Evolutionary conservation across 2,797 vertebrate genomes (phyloP).

Genomic region (Neostethus bicornis): DNA sequence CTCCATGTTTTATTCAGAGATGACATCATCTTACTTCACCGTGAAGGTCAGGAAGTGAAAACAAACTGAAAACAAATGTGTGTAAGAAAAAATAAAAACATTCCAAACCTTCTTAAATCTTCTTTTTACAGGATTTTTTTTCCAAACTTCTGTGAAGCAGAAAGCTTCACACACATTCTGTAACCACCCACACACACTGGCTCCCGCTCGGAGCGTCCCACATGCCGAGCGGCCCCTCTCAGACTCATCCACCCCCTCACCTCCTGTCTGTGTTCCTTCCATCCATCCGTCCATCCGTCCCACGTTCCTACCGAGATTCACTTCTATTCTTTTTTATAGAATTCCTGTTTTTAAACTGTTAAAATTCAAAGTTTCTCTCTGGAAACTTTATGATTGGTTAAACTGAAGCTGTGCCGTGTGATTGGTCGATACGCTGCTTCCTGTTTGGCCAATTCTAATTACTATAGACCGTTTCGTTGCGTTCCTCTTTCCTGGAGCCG

Average conservation of each 20-base stretch:
- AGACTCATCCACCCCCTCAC: conserved; percentile 69
- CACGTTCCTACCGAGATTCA: conserved; percentile 29
- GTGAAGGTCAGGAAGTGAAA: conserved; percentile 51
- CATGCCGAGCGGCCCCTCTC: conserved; percentile 61
- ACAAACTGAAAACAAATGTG: conserved; percentile 13
- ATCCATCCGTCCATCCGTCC: conserved; percentile 34
- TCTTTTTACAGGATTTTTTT: too few species aligned
- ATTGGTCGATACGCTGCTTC: too few species aligned
- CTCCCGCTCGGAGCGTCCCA: conserved; percentile 52
- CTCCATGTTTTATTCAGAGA: conserved; percentile 72
- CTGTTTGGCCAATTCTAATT: too few species aligned
- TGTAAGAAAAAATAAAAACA: too few species aligned
- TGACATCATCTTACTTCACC: conserved; percentile 67
- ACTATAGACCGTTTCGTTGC: too few species aligned
- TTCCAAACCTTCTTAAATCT: too few species aligned
- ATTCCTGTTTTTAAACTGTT: conserved; percentile 9
- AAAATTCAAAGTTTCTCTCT: conserved; percentile 15
- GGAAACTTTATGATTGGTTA: conserved; percentile 20
- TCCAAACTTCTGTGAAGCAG: conserved; percentile 67
- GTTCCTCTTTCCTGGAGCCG: too few species aligned
- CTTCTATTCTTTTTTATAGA: conserved; percentile 19
- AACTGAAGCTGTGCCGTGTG: too few species aligned
- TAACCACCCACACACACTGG: conserved; percentile 52
- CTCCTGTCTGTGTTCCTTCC: conserved; percentile 59
- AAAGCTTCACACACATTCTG: conserved; percentile 64